Evolutionary conservation across 2,888 invertebrate genomes (phyloP).

Genomic region (Minunthozetes semirufus): DNA sequence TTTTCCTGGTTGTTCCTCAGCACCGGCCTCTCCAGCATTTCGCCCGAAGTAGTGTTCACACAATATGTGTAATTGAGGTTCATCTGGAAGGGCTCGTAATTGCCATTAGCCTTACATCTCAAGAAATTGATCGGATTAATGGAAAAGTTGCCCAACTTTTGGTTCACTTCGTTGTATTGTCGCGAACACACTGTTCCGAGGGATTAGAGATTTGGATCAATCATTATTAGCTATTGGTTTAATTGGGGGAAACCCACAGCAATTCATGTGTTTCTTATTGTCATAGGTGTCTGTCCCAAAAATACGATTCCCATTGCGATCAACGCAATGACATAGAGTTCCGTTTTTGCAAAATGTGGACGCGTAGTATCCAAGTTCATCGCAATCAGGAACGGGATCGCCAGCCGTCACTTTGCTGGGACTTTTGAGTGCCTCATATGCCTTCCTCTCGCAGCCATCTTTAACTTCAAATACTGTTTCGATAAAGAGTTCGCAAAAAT

Average conservation of each 20-base stretch:
- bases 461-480: neutral
- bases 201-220: neutral
- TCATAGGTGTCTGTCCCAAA: slow-evolving; percentile 61
- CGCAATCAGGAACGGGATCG: slow-evolving; percentile 57
- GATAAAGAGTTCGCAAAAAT: neutral
- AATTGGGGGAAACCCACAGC: too few relatives aligned
- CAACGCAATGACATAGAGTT: slow-evolving; percentile 63
- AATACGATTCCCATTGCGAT: slow-evolving; percentile 57
- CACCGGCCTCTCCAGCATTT: slow-evolving; percentile 19
- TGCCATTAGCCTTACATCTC: slow-evolving; percentile 61
- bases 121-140: slow-evolving; percentile 36
- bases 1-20: neutral
- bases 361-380: slow-evolving; percentile 58
- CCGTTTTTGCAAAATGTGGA: slow-evolving; percentile 59
- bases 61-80: slow-evolving; percentile 58
- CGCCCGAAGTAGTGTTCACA: slow-evolving; percentile 50
- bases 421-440: neutral
- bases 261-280: slow-evolving; percentile 58
- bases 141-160: neutral
- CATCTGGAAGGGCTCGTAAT: slow-evolving; percentile 63
- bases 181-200: slow-evolving; percentile 39
- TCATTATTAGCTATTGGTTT: neutral
- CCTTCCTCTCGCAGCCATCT: neutral
- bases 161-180: slow-evolving; percentile 37
- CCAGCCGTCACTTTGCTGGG: neutral